Conservation (phyloP, 2,113 vertebrate genomes). For the Uria lomvia region DNA sequence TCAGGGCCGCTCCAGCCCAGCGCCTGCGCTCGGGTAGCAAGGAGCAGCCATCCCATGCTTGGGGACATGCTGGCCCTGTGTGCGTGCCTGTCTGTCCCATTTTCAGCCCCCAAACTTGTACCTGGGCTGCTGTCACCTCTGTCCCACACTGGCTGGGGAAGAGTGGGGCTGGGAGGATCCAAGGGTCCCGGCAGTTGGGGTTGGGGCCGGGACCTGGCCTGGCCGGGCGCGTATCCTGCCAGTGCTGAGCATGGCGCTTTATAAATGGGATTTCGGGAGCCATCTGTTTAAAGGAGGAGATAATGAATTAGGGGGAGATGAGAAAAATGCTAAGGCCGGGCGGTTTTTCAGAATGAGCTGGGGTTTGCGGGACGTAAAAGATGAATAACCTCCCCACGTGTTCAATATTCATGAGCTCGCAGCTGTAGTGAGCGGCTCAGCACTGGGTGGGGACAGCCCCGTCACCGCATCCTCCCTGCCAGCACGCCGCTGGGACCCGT, state of each 20-base stretch:
- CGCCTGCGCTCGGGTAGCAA: not conserved
- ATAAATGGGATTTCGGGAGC: slow-evolving; percentile 46
- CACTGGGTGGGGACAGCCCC: slow-evolving; percentile 25
- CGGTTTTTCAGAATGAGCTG: slow-evolving; percentile 59
- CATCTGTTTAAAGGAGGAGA: slow-evolving; percentile 58
- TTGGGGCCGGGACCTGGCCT: fast-evolving
- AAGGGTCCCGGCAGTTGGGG: not conserved
- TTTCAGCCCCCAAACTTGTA: not conserved
- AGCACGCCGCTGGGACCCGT: not conserved
- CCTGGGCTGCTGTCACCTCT: not conserved
- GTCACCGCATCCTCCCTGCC: not conserved
- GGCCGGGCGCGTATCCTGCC: not conserved
- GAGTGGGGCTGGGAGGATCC: not conserved
- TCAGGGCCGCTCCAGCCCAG: not conserved
- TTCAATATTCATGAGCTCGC: slow-evolving; percentile 67
- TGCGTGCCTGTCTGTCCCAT: not conserved
- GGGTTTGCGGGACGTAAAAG: slow-evolving; percentile 42
- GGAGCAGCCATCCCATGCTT: not conserved
- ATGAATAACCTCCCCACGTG: slow-evolving; percentile 60
- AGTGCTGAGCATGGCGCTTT: not conserved
- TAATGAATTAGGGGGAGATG: slow-evolving; percentile 58
- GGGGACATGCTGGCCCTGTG: fast-evolving
- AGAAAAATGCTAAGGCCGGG: slow-evolving; percentile 59
- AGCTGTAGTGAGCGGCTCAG: not conserved
- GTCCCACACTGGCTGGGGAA: fast-evolving